Base-by-base conservation (phyloP, 2,113 vertebrate species). In the Falco punctatus region DNA sequence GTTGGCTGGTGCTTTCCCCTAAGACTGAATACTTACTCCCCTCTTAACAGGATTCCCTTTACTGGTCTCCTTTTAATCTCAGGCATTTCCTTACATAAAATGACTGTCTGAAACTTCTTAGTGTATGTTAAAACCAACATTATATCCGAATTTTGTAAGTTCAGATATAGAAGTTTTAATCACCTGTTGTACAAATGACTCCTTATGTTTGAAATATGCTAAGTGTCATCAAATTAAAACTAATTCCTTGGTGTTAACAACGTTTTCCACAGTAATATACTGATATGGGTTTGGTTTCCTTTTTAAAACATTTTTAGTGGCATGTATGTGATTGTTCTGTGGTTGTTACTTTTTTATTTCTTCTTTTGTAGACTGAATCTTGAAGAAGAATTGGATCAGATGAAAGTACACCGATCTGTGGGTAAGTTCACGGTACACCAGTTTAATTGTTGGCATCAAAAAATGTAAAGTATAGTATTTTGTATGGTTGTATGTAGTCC, bases 361-460 rank as follows among this genome's bases (percentile, higher is more conserved):
- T 59, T n/a, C 35, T 96, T 94, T 96, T 65, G 27, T 97, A 99
- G 99, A 82, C 95, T 98, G 18, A 96, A 97, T 86, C 97, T 99
- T 91, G 98, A 99, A 88, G 99, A 99, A 97, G 98, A 99, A 89
- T 88, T 99, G 94, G 97, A 99, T 97, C 96, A 98, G 79, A 94
- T 99, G 77, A 98, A 98, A 94, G 98, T 98, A 69, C 95, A 97
- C 77, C 85, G 58, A 33, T 98, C 98, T 27, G 72, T 97, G 95
- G 98, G 99, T 98, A 98, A 98, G 80, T 96, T 98, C 87, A 98
- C 95, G 35, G 96, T 98, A 65, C 97, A 98, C 92, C 97, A 99
- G 83, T 84, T 99, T 66, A 98, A 94, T 38, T 98, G 86, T 96
- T 97, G 98, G 22, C 86, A 96, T 46, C 88, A 98, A 79, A 97